These are phyloP conservation scores for Lottia scabra DNA, from an alignment of 2,888 invertebrate species.

Conservation along the genomic window DNA sequence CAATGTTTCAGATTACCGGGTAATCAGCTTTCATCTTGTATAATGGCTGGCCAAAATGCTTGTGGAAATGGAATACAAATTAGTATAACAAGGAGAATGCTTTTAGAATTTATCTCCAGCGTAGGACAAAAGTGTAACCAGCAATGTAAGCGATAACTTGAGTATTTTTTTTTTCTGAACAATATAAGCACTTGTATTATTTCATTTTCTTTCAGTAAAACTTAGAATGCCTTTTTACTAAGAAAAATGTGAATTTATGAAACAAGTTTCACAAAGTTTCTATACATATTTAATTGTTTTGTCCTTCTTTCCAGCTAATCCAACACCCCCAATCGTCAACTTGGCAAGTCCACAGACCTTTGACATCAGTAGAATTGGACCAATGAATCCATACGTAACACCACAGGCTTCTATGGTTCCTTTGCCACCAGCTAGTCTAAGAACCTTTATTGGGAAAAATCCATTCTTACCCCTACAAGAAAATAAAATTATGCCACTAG, in stretches of 20 bases:
- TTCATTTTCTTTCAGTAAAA: too few species aligned
- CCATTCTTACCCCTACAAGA: background rate
- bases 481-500: background rate
- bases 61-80: slow-evolving; percentile 17
- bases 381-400: background rate
- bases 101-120: slow-evolving; percentile 2
- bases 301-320: background rate
- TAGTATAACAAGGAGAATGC: slow-evolving; percentile 18
- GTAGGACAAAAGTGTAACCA: slow-evolving; percentile 10
- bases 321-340: background rate
- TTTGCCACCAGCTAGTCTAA: background rate
- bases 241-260: too few species aligned
- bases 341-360: background rate
- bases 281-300: too few species aligned
- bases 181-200: too few species aligned
- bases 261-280: too few species aligned
- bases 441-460: too few species aligned
- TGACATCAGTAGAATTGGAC: too few species aligned
- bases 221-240: too few species aligned
- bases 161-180: too few species aligned
- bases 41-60: slow-evolving; percentile 18
- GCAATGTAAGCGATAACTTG: too few species aligned
- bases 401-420: background rate
- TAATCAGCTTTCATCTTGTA: slow-evolving; percentile 10
- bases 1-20: too few species aligned